phyloP scores from a whole-genome alignment of 2,113 vertebrate genomes.

The Saccopteryx bilineata region DNA sequence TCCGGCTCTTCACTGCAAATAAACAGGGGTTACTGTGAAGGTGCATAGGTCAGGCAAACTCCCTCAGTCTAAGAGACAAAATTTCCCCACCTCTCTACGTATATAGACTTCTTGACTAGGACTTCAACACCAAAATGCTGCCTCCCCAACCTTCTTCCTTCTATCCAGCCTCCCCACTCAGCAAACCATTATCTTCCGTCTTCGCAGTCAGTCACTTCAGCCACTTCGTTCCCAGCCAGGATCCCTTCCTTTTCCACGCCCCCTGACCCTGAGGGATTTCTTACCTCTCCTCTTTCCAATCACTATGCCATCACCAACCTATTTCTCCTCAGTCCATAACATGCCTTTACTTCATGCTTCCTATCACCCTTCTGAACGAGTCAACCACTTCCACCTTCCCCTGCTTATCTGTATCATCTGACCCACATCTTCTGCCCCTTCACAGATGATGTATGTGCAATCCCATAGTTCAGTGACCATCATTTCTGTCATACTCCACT shows the following conservation, averaged over 20 bases:
- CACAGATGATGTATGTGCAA: neutral
- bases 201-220: constrained; percentile 3
- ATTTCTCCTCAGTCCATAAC: neutral
- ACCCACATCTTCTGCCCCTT: neutral
- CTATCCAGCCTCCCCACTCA: constrained; percentile 6
- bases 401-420: neutral
- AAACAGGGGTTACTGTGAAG: constrained; percentile 43
- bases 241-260: constrained; percentile 14
- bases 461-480: neutral
- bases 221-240: constrained; percentile 1
- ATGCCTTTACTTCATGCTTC: neutral
- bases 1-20: constrained; percentile 93
- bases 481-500: constrained; percentile 5
- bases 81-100: neutral
- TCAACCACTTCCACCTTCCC: neutral
- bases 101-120: constrained; percentile 16
- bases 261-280: neutral
- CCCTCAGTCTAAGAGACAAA: neutral
- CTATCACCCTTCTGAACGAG: neutral
- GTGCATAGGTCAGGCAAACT: neutral
- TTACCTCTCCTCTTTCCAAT: neutral
- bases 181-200: neutral
- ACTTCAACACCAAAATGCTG: neutral
- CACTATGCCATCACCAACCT: constrained; percentile 20
- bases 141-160: neutral